Percentiles rank a stretch among this genome's conserved stretches.
Evolutionary conservation across 2,888 invertebrate genomes (phyloP).

Genomic region (Cyclophora punctaria): DNA sequence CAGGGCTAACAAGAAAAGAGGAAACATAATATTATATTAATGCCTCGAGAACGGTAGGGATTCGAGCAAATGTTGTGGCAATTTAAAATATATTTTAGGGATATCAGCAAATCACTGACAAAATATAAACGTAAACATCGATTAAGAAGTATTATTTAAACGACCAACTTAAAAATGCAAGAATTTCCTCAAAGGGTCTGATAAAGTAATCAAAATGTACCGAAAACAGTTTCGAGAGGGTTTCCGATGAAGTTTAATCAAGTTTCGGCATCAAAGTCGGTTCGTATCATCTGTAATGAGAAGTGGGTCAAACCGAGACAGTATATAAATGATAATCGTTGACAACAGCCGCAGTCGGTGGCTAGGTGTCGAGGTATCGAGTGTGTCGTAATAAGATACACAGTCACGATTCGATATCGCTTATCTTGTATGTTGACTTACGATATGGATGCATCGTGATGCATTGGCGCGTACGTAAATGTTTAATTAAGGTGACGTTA

Average conservation of each 20-base stretch:
- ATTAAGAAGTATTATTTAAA: too few relatives aligned
- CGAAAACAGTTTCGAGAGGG: background rate
- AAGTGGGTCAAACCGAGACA: conserved; percentile 45
- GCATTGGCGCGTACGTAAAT: conserved; percentile 56
- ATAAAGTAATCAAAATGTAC: background rate
- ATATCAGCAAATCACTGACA: conserved; percentile 4
- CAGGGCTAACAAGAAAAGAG: conserved; percentile 14
- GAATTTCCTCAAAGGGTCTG: background rate
- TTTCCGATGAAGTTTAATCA: background rate
- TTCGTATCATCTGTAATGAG: conserved; percentile 13
- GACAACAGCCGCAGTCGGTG: conserved; percentile 42
- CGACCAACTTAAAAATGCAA: background rate
- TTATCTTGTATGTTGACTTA: conserved; percentile 54
- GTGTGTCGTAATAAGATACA: conserved; percentile 59
- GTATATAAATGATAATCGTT: conserved; percentile 38
- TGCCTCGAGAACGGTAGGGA: conserved; percentile 18
- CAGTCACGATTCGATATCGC: conserved; percentile 57
- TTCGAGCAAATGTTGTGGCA: conserved; percentile 10
- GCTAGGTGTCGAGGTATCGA: conserved; percentile 56
- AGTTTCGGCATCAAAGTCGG: conserved; percentile 11
- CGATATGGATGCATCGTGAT: conserved; percentile 53
- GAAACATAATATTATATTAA: conserved; percentile 21
- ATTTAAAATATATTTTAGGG: conserved; percentile 11
- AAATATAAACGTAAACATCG: background rate
- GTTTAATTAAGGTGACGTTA: conserved; percentile 43